These are phyloP conservation scores for Lates japonicus DNA, from an alignment of 2,797 vertebrate genomes.

Conservation along the genomic window DNA sequence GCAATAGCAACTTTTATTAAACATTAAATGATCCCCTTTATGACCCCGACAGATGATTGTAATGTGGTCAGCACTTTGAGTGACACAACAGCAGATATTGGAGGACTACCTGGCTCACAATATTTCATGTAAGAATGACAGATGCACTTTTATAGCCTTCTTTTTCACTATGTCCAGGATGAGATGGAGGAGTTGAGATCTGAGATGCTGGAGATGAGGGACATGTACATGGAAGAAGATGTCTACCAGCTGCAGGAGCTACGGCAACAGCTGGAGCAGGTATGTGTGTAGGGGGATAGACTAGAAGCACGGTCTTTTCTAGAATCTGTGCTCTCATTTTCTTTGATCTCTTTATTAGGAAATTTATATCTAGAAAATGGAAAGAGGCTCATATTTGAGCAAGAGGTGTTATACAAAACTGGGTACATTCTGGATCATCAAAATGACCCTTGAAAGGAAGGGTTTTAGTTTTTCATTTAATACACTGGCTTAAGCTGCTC, in stretches of 20 bases:
- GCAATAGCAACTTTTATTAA: conserved; percentile 11
- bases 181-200: conserved; percentile 98
- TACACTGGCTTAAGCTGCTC: not conserved
- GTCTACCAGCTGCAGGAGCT: conserved; percentile 98
- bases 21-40: conserved; percentile 9
- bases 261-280: conserved; percentile 95
- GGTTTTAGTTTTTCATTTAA: not conserved
- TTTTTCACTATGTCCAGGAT: conserved; percentile 84
- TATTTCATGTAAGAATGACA: conserved; percentile 12
- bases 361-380: not conserved
- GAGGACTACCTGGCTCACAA: not conserved
- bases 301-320: not conserved
- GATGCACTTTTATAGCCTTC: not conserved
- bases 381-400: not conserved
- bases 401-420: not conserved
- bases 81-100: not conserved
- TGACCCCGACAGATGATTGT: conserved; percentile 16
- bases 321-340: not conserved
- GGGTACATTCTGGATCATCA: not conserved
- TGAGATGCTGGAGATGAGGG: conserved; percentile 99
- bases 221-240: conserved; percentile 98
- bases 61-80: conserved; percentile 1
- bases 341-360: not conserved
- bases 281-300: conserved; percentile 10
- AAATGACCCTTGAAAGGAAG: not conserved